phyloP scores from a whole-genome alignment of 2,113 vertebrate species.

The Aramus guarauna region DNA sequence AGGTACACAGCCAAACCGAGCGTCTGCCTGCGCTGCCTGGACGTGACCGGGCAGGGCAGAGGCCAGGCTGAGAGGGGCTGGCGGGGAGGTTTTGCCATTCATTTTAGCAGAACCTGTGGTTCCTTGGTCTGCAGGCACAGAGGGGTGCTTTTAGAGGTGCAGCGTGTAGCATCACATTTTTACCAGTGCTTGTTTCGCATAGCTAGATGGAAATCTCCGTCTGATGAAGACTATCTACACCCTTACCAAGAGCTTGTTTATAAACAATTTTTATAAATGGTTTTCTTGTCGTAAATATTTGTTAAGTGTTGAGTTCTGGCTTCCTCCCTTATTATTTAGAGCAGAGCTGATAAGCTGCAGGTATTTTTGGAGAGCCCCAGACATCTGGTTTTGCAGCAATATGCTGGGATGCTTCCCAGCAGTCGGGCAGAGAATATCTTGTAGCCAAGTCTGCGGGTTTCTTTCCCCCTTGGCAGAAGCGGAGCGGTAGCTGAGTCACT shows the following conservation, averaged over 20 bases:
- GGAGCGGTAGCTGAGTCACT: accelerated
- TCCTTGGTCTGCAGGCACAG: neutral
- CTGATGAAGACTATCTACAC: neutral
- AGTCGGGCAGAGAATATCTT: neutral
- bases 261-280: neutral
- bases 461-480: neutral
- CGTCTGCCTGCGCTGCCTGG: neutral
- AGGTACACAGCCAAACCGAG: neutral
- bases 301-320: neutral
- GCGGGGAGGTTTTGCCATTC: neutral
- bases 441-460: neutral
- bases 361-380: neutral
- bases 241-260: neutral
- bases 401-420: neutral
- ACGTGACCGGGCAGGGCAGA: neutral
- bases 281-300: neutral
- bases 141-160: neutral
- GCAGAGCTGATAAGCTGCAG: neutral
- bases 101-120: neutral
- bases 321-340: neutral
- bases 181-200: neutral
- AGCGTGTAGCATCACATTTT: neutral
- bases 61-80: neutral
- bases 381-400: neutral
- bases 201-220: neutral